Percentiles rank a stretch among this genome's conserved stretches.
These are phyloP conservation scores for Syngnathus floridae DNA, from an alignment of 2,113 vertebrate species.

Conservation along the genomic window DNA sequence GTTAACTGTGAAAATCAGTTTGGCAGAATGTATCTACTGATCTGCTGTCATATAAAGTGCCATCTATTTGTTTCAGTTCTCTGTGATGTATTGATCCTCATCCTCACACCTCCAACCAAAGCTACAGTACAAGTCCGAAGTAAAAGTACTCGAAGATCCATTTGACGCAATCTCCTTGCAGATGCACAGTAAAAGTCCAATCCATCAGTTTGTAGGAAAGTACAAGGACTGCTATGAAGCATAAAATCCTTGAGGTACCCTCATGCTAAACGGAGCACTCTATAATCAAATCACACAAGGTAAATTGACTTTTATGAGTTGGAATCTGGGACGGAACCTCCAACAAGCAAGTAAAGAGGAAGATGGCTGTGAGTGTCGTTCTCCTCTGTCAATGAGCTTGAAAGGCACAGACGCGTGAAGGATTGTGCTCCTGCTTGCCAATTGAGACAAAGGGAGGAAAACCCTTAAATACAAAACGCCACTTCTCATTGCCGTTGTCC, in stretches of 20 bases:
- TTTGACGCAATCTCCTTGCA: slow-evolving; percentile 11
- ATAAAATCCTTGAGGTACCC: slow-evolving; percentile 32
- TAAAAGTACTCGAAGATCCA: slow-evolving; percentile 11
- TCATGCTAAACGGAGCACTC: slow-evolving; percentile 41
- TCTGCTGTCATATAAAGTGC: background rate
- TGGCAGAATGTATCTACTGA: background rate
- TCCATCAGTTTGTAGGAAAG: slow-evolving; percentile 27
- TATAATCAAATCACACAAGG: slow-evolving; percentile 37
- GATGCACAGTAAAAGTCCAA: slow-evolving; percentile 28
- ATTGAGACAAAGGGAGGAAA: slow-evolving; percentile 20
- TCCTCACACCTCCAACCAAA: background rate
- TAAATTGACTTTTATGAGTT: slow-evolving; percentile 47
- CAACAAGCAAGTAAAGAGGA: slow-evolving; percentile 31
- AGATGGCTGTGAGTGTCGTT: slow-evolving; percentile 35
- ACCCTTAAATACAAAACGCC: slow-evolving; percentile 29
- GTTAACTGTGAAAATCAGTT: too few relatives aligned
- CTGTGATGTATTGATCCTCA: background rate
- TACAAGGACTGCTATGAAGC: slow-evolving; percentile 27
- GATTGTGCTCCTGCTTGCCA: slow-evolving; percentile 34
- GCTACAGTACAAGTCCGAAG: slow-evolving; percentile 1
- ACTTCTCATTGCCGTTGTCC: slow-evolving; percentile 18
- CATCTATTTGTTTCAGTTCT: background rate
- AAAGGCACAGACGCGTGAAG: slow-evolving; percentile 60
- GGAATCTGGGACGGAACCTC: slow-evolving; percentile 31
- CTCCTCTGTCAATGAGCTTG: slow-evolving; percentile 43